Evolutionary conservation across 1,140 invertebrate genomes (phyloP).

Genomic region (Camponotus floridanus): DNA sequence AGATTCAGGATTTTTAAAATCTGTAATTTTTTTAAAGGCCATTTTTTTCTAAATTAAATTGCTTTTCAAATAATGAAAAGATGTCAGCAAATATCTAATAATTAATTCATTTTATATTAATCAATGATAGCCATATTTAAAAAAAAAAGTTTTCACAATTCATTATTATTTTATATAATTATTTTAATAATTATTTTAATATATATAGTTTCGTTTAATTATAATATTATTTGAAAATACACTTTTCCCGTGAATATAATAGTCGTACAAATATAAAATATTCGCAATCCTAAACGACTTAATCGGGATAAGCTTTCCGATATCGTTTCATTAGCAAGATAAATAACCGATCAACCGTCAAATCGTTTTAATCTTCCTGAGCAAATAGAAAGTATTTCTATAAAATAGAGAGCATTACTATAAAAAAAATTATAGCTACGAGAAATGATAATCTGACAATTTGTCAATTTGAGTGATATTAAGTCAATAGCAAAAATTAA

Average conservation of each 20-base stretch:
- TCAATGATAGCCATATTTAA: no score
- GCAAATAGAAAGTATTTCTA: no score
- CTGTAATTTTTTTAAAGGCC: not conserved
- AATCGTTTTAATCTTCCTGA: conserved; percentile 62
- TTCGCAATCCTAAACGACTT: conserved; percentile 61
- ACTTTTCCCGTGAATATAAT: no score
- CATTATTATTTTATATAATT: no score
- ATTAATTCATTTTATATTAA: no score
- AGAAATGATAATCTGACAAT: not conserved
- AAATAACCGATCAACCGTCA: conserved; percentile 18
- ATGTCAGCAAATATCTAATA: no score
- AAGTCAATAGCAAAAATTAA: not conserved
- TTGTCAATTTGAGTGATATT: not conserved
- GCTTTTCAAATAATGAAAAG: not conserved
- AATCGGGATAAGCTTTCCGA: conserved; percentile 69
- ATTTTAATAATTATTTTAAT: no score
- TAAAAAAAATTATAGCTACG: not conserved
- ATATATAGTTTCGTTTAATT: no score
- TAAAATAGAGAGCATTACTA: not conserved
- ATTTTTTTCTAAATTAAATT: not conserved
- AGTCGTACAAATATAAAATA: not conserved
- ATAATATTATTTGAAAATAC: no score
- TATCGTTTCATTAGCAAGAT: conserved; percentile 68
- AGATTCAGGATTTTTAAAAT: not conserved
- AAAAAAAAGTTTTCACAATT: no score